Base-by-base conservation (phyloP, 2,797 vertebrate species). In the Trachurus trachurus region DNA sequence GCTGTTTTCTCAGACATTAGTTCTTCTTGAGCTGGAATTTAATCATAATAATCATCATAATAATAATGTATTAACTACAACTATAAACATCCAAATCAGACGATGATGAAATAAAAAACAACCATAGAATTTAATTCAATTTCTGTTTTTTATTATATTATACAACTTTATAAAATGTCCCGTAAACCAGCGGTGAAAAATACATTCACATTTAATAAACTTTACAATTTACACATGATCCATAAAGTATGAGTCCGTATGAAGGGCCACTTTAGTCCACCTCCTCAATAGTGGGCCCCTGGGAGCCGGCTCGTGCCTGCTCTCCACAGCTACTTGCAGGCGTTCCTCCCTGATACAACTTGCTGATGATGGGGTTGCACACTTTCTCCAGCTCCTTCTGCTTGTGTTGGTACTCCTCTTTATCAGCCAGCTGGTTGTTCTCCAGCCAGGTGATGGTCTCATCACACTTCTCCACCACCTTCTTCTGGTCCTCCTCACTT, bases 401-500 rank as follows among this genome's bases (percentile, higher is more conserved):
- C 64, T 68, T 57, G 71, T 87, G 80, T 40, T 79, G 59, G 60
- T 68, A 83, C 65, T 89, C 90, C 0, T 91, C 88, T 65, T 81
- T 87, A 0, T 88, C 84, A 19, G 87, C 88, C 71, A 83, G 67
- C 71, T 89, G 90, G 78, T 91, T 90, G 49, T 76, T 85, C 70
- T 91, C 90, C 78, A 91, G 82, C 90, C 90, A 91, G 61, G 7
- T 0, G 40, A 89, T 66, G 66, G 57, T 65, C 78, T 88, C 76
- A 0, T 89, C 79, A 26, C 90, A 91, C 76, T 77, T 88, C 37
- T 87, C 78, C 0, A 66, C 10, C 63, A 91, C 21, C 75, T 58
- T 81, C 82, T 85, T 85, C 66, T 11, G 6, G 17, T 91, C 88
- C 22, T 87, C 84, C 16, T 85, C 74, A 0, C 76, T 84, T 0